Conservation (phyloP, 2,797 vertebrate species). For the Diplodus puntazzo region DNA sequence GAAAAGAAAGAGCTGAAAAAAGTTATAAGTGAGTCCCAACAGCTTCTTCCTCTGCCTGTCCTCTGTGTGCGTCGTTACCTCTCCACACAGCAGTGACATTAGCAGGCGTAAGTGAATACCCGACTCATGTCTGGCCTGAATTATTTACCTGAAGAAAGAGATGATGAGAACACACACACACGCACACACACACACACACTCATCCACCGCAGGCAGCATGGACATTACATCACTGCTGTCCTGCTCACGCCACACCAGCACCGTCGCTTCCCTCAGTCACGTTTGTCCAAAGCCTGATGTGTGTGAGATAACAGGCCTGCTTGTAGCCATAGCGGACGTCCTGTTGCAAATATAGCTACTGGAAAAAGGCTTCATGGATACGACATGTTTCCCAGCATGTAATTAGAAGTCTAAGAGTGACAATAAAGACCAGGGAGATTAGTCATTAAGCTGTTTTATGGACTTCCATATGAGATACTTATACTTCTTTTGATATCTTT, state of each 20-base stretch:
- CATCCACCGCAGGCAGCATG: neutral
- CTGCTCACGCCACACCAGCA: neutral
- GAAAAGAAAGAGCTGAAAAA: neutral
- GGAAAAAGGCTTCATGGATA: too few species aligned
- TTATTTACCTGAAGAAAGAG: slow-evolving; percentile 66
- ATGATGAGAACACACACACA: slow-evolving; percentile 6
- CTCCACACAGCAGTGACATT: slow-evolving; percentile 38
- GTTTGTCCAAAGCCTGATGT: neutral
- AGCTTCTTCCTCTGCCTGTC: neutral
- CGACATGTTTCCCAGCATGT: too few species aligned
- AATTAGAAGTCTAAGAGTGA: neutral
- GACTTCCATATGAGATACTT: neutral
- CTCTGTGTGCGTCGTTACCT: slow-evolving; percentile 17
- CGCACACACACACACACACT: neutral
- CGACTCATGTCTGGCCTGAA: slow-evolving; percentile 60
- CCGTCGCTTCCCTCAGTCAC: neutral
- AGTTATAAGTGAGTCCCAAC: rapidly evolving
- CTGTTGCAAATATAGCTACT: neutral
- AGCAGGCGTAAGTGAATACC: slow-evolving; percentile 68
- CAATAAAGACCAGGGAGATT: too few species aligned
- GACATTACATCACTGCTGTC: slow-evolving; percentile 41
- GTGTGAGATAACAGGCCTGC: neutral
- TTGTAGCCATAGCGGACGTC: too few species aligned
- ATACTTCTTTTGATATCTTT: too few species aligned
- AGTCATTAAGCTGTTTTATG: too few species aligned